Percentiles rank a stretch among this genome's conserved stretches.
These are phyloP conservation scores for Metellina segmentata DNA, from an alignment of 2,888 invertebrate genomes.

Conservation along the genomic window DNA sequence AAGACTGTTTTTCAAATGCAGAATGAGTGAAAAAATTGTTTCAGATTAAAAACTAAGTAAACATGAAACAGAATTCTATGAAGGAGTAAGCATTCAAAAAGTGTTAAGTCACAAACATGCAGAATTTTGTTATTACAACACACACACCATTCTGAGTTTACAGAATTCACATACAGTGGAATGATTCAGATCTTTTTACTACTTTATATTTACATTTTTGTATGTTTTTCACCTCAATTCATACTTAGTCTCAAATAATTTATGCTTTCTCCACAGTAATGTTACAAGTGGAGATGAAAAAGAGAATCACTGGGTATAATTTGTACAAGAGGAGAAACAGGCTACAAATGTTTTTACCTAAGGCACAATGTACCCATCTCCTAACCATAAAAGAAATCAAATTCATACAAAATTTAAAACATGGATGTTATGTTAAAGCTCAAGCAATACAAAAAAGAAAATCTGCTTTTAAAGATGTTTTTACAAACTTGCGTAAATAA, in stretches of 20 bases:
- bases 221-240: background rate
- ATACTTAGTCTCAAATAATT: background rate
- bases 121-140: constrained; percentile 28
- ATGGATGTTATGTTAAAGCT: constrained; percentile 15
- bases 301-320: background rate
- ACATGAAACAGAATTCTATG: background rate
- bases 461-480: background rate
- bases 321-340: constrained; percentile 46
- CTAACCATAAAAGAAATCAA: constrained; percentile 31
- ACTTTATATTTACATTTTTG: constrained; percentile 7
- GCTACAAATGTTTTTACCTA: constrained; percentile 56
- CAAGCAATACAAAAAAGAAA: constrained; percentile 1
- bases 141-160: constrained; percentile 24
- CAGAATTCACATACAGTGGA: constrained; percentile 42
- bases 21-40: background rate
- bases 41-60: background rate
- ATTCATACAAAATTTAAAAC: constrained; percentile 18
- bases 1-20: constrained; percentile 28
- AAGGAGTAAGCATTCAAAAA: constrained; percentile 25
- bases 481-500: background rate
- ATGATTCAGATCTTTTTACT: constrained; percentile 61
- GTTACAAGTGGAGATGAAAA: background rate
- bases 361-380: constrained; percentile 69
- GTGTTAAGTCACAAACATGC: constrained; percentile 7
- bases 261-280: background rate